Evolutionary conservation across 2,888 invertebrate genomes (phyloP).

Genomic region (Diachrysia chrysitis): DNA sequence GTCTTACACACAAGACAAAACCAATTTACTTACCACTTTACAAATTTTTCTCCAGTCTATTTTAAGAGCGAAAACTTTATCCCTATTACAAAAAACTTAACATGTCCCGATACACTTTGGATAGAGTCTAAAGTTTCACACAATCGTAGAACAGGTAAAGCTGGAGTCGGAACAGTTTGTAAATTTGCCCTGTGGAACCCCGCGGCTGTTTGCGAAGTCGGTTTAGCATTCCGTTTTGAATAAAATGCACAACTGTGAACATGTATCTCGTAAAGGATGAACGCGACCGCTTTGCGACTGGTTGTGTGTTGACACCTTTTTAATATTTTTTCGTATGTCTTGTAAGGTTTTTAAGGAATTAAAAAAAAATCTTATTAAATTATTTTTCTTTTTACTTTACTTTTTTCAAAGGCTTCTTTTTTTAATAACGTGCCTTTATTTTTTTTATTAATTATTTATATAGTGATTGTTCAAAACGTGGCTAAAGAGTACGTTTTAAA

Average conservation of each 20-base stretch:
- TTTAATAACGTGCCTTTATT: no score
- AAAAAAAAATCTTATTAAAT: no score
- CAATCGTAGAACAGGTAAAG: slow-evolving; percentile 35
- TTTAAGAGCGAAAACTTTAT: slow-evolving; percentile 20
- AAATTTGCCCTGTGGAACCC: slow-evolving; percentile 43
- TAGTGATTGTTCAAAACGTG: no score
- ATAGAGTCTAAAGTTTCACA: slow-evolving; percentile 34
- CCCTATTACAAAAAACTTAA: slow-evolving; percentile 11
- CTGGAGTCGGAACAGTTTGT: slow-evolving; percentile 39
- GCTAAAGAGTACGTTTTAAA: no score
- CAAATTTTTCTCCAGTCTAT: slow-evolving; percentile 6
- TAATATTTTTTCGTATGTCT: not conserved
- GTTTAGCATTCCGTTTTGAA: slow-evolving; percentile 45
- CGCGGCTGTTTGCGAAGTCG: slow-evolving; percentile 45
- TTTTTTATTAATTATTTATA: no score
- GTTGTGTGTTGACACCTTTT: not conserved
- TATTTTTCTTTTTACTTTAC: no score
- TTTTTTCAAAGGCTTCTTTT: no score
- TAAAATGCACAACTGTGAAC: slow-evolving; percentile 40
- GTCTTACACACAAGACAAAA: not conserved
- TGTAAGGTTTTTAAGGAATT: not conserved
- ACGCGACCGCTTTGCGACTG: slow-evolving; percentile 6
- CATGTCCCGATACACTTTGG: slow-evolving; percentile 23
- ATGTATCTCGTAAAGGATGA: slow-evolving; percentile 14
- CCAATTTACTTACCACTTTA: not conserved